Base-by-base conservation (phyloP, 2,797 vertebrate species). In the Cyclura pinguis region DNA sequence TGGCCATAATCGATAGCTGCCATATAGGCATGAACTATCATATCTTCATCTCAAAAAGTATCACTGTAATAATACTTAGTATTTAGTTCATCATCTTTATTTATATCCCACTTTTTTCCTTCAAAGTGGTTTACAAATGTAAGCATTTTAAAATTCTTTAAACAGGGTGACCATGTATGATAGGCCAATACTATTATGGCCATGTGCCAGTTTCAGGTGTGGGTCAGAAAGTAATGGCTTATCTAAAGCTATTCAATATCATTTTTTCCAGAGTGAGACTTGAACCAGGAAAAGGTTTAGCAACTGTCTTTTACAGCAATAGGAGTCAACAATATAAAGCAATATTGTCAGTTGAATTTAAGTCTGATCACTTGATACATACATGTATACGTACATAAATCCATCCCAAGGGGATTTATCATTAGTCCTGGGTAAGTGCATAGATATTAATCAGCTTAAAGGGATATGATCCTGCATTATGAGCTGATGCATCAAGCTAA, bases 281-380 rank as follows among this genome's bases (percentile, higher is more conserved):
- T 57, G 27, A 62, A 29, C 32, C 57, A 52, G 16, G 29, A 47
- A 84, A 18, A 5, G 16, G 67, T 22, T 74, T 86, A 81, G 14
- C 32, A 13, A 20, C 57, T 73, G 4, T 59, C 22, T 13, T 52
- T 87, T 42, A 76, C 74, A 35, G 5, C 76, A 27, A 32, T 69
- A 50, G 57, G 85, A 86, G 91, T 81, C 77, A 67, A 73, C 0
- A 18, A 84, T 8, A 80, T 77, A 72, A 86, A 67, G 35, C 57
- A 90, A 16, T 77, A 83, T 76, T 83, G 74, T 69, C 64, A 55
- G 29, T 12, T 80, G 35, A 64, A 27, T 55, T 81, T 59, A 80
- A 80, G 38, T 18, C 29, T 27, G 27, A 55, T 78, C 27, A 64
- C 29, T 80, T 82, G 69, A 84, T 77, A 59, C 59, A 78, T 78